A percentile compares a stretch with the other conserved stretches of the same genome.
These are phyloP conservation scores for Hypotaenidia philippensis DNA, from an alignment of 2,797 vertebrate species.

Conservation along the genomic window DNA sequence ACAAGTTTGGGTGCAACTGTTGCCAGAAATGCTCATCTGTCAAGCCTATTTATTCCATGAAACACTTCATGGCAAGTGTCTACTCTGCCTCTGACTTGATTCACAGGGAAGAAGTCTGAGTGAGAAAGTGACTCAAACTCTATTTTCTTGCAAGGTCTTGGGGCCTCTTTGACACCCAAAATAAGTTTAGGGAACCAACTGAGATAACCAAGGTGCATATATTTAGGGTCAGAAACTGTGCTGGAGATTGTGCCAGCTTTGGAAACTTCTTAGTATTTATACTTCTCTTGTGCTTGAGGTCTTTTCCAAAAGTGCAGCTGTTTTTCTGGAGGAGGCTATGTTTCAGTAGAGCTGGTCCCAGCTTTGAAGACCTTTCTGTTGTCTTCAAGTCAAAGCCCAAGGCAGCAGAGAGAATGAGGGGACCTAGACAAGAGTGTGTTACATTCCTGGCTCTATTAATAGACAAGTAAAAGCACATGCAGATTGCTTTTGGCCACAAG, in stretches of 20 bases:
- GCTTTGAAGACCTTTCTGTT: neutral
- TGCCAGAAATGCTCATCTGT: conserved; percentile 12
- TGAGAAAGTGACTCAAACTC: neutral
- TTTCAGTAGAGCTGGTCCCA: neutral
- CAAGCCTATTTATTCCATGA: conserved; percentile 15
- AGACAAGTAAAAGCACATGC: neutral
- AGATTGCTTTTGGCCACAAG: neutral
- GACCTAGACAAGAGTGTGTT: rapidly evolving
- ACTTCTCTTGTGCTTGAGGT: neutral
- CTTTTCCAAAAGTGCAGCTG: neutral
- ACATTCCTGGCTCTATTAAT: neutral
- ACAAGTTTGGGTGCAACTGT: neutral
- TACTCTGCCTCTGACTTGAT: neutral
- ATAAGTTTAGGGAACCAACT: neutral
- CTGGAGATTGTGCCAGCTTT: neutral
- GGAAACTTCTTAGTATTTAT: neutral
- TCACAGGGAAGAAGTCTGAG: neutral
- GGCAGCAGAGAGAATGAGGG: neutral
- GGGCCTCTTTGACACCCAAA: neutral
- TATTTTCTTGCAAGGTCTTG: neutral
- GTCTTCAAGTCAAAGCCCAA: neutral
- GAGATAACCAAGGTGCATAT: neutral
- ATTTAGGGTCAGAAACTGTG: neutral
- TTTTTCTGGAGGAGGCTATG: neutral
- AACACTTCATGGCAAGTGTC: neutral